phyloP scores from a whole-genome alignment of 2,888 invertebrate species.

The Mythimna loreyi region DNA sequence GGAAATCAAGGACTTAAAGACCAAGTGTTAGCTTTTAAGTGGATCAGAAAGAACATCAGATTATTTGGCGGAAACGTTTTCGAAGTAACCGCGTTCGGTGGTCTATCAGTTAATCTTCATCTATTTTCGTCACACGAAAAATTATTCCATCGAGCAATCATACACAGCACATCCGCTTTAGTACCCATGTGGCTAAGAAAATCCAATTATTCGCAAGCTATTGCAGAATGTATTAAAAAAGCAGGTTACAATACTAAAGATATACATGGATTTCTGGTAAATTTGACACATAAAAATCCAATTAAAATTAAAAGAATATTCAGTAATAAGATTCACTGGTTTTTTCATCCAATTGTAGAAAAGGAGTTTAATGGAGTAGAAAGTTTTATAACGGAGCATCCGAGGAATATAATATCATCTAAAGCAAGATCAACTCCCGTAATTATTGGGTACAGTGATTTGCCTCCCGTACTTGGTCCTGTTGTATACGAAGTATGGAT shows the following conservation, averaged over 20 bases:
- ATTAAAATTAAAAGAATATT: neutral
- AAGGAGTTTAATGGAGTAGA: neutral
- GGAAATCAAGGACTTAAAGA: constrained; percentile 2
- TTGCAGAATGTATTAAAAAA: neutral
- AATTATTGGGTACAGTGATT: neutral
- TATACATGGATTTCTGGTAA: neutral
- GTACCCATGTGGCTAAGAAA: neutral
- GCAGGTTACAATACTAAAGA: neutral
- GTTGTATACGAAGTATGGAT: no score
- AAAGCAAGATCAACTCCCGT: neutral
- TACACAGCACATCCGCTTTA: neutral
- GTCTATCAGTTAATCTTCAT: neutral
- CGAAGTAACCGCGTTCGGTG: neutral
- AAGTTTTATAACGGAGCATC: neutral
- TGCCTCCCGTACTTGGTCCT: neutral
- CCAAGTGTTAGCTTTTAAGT: neutral
- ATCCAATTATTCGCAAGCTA: neutral
- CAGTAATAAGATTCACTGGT: no score
- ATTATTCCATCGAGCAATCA: neutral
- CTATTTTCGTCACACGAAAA: neutral
- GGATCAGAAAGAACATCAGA: neutral
- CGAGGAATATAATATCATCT: neutral
- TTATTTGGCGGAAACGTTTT: neutral
- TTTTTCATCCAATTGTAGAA: neutral
- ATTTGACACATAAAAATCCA: neutral